These are phyloP conservation scores for Lepisosteus oculatus DNA, from an alignment of 2,113 vertebrate species.

Conservation along the genomic window DNA sequence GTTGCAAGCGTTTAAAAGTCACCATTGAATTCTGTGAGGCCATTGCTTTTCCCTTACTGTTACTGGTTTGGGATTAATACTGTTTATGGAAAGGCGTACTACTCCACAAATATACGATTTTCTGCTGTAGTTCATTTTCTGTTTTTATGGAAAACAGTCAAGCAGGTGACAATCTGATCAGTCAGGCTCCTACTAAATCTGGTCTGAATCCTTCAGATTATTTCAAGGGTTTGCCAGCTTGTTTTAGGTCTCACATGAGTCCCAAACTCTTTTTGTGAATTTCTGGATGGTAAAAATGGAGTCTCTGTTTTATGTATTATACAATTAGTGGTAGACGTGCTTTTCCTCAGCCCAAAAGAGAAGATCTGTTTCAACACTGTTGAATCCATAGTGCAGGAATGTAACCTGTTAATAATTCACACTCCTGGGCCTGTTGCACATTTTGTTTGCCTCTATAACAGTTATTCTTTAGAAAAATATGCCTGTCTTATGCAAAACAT, in stretches of 20 bases:
- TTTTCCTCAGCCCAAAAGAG: neutral
- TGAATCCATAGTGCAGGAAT: neutral
- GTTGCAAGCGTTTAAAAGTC: too few relatives aligned
- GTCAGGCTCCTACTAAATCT: neutral
- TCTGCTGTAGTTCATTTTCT: too few relatives aligned
- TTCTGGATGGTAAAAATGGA: neutral
- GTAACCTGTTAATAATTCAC: conserved; percentile 6
- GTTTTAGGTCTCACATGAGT: neutral
- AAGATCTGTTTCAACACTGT: conserved; percentile 1
- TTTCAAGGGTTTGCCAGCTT: neutral
- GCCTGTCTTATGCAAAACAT: too few relatives aligned
- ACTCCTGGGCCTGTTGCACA: neutral
- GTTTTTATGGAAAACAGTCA: too few relatives aligned
- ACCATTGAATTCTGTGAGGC: too few relatives aligned
- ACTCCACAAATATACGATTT: too few relatives aligned
- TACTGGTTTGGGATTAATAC: too few relatives aligned
- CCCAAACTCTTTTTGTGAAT: neutral
- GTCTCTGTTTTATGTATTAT: neutral
- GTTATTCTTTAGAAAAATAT: neutral
- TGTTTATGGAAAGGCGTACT: too few relatives aligned
- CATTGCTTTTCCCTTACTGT: too few relatives aligned
- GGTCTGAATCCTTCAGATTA: neutral
- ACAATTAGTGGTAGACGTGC: neutral
- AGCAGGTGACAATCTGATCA: too few relatives aligned
- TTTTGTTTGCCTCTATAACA: neutral